phyloP scores from a whole-genome alignment of 2,797 vertebrate genomes.

The Falco cherrug region DNA sequence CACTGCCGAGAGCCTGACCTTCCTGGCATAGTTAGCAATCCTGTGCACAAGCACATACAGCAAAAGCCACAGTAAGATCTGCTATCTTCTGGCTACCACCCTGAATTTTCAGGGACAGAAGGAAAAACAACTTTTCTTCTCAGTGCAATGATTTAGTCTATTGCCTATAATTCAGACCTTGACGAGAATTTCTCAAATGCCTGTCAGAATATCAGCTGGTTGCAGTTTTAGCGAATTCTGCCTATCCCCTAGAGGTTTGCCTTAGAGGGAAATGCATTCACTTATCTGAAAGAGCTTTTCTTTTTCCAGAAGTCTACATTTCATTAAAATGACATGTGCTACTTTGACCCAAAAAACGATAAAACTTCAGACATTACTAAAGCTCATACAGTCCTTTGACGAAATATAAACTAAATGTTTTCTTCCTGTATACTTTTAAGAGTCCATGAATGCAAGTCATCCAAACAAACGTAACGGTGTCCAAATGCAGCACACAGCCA shows the following conservation, averaged over 20 bases:
- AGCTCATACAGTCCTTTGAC: neutral
- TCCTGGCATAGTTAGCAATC: neutral
- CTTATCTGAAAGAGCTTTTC: constrained; percentile 9
- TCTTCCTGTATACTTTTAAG: neutral
- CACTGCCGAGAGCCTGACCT: neutral
- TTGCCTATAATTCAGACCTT: neutral
- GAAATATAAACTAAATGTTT: neutral
- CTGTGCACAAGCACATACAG: neutral
- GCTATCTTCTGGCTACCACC: accelerated
- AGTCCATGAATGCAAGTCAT: neutral
- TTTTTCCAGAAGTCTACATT: constrained; percentile 17
- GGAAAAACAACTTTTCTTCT: neutral
- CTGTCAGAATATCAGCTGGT: neutral
- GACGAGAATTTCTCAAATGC: neutral
- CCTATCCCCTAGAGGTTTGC: neutral
- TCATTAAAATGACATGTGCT: neutral
- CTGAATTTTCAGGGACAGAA: neutral
- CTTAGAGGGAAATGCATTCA: neutral
- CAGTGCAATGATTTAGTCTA: neutral
- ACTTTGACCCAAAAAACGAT: constrained; percentile 28
- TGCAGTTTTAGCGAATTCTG: constrained; percentile 25
- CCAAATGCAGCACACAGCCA: neutral
- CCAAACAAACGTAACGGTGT: neutral
- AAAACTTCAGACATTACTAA: neutral
- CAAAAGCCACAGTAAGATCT: neutral